Conservation (phyloP, 92 coral and sea anemone species). For the Heliopora coerulea region DNA sequence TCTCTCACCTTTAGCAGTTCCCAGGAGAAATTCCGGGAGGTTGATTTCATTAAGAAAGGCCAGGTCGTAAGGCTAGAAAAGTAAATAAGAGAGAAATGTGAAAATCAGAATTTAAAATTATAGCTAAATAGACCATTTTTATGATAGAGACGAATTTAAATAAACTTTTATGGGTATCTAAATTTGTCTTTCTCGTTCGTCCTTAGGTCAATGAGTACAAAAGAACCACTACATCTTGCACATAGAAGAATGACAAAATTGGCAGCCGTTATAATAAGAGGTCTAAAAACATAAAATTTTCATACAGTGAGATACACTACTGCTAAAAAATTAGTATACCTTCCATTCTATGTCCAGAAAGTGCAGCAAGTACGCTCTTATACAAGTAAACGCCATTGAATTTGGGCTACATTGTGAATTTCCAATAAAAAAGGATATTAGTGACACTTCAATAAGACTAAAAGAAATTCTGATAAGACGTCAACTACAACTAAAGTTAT, state of each 20-base stretch:
- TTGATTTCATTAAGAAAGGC: constrained; percentile 80
- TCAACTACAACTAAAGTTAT: too few species aligned
- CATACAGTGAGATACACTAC: neutral
- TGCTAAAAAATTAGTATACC: constrained; percentile 39
- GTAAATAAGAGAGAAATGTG: neutral
- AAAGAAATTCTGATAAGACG: too few species aligned
- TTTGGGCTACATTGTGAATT: constrained; percentile 47
- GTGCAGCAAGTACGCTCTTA: constrained; percentile 86
- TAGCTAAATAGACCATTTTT: too few species aligned
- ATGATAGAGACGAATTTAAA: too few species aligned
- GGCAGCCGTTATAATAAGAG: too few species aligned
- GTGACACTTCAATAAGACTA: too few species aligned
- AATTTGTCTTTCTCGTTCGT: too few species aligned
- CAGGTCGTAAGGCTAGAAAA: constrained; percentile 80
- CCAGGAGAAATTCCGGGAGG: constrained; percentile 80
- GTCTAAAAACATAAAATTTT: too few species aligned
- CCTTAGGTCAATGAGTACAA: too few species aligned
- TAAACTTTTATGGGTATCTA: too few species aligned
- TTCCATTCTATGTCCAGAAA: constrained; percentile 98
- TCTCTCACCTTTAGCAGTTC: constrained; percentile 73
- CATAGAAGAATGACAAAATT: too few species aligned
- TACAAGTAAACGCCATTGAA: constrained; percentile 87
- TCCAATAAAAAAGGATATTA: neutral
- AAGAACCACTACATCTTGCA: too few species aligned
- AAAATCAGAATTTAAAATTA: neutral